Conservation (phyloP, 2,888 invertebrate species). For the Phragmatobia fuliginosa region DNA sequence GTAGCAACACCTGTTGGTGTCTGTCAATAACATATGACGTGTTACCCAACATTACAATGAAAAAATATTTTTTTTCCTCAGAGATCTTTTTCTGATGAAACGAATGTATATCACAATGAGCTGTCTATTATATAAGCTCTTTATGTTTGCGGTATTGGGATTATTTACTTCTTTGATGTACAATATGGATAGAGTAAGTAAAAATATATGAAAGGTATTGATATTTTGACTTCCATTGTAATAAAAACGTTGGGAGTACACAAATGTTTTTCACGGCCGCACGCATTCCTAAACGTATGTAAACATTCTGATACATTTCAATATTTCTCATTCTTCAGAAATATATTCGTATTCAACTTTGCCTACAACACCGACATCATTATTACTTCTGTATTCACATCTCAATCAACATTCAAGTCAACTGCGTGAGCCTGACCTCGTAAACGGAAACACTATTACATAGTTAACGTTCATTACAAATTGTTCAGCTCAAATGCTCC, state of each 20-base stretch:
- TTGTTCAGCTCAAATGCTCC: conserved; percentile 55
- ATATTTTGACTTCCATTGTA: conserved; percentile 1
- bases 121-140: conserved; percentile 25
- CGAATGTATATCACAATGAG: conserved; percentile 16
- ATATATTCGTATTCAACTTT: neutral
- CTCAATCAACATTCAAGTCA: conserved; percentile 26
- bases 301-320: neutral
- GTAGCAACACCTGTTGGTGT: conserved; percentile 56
- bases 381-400: conserved; percentile 17
- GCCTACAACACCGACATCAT: conserved; percentile 3
- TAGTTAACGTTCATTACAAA: conserved; percentile 52
- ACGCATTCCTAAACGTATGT: neutral
- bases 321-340: neutral
- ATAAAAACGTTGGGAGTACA: neutral
- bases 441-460: conserved; percentile 44
- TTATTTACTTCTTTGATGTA: conserved; percentile 7
- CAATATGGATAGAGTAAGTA: conserved; percentile 1
- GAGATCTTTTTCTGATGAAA: conserved; percentile 22
- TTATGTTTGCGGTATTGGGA: conserved; percentile 7
- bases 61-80: conserved; percentile 34
- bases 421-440: conserved; percentile 29
- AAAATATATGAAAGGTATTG: conserved; percentile 1
- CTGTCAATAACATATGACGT: conserved; percentile 45
- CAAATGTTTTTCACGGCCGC: neutral
- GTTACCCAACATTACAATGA: conserved; percentile 39